A percentile compares a stretch with the other conserved stretches of the same genome.
These are phyloP conservation scores for Rotaria macrura DNA, from an alignment of 2,888 invertebrate genomes.

Conservation along the genomic window DNA sequence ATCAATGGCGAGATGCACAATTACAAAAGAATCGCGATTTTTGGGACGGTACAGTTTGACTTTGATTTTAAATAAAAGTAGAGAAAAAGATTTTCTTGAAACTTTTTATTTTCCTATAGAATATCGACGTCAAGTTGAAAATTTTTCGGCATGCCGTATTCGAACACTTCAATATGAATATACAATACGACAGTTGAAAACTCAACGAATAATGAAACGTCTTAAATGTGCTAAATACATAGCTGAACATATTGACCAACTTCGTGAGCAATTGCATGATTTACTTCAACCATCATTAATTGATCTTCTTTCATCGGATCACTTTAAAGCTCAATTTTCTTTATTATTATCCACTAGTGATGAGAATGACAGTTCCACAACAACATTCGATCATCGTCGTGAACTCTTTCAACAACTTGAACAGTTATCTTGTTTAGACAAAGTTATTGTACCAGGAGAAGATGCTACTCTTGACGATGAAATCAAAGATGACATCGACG, in stretches of 20 bases:
- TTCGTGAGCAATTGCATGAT: not conserved
- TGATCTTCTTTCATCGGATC: not conserved
- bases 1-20: not conserved
- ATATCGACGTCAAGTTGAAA: conserved; percentile 10
- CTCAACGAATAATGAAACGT: not conserved
- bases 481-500: not conserved
- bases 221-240: conserved; percentile 6
- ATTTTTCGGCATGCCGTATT: not conserved
- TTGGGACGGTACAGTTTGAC: not conserved
- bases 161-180: conserved; percentile 20
- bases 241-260: not conserved
- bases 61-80: too few relatives aligned
- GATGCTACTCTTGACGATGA: not conserved
- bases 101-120: not conserved
- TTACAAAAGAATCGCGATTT: conserved; percentile 17
- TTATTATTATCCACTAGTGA: not conserved
- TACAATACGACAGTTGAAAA: not conserved
- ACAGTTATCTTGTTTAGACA: not conserved
- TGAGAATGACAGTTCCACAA: not conserved
- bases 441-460: not conserved
- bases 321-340: not conserved
- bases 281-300: not conserved
- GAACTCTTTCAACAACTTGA: not conserved
- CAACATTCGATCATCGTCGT: not conserved
- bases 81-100: too few relatives aligned